Evolutionary conservation across 2,113 vertebrate genomes (phyloP), one percentile per base, ranked within the genome.

Genomic region (Eleginops maclovinus): DNA sequence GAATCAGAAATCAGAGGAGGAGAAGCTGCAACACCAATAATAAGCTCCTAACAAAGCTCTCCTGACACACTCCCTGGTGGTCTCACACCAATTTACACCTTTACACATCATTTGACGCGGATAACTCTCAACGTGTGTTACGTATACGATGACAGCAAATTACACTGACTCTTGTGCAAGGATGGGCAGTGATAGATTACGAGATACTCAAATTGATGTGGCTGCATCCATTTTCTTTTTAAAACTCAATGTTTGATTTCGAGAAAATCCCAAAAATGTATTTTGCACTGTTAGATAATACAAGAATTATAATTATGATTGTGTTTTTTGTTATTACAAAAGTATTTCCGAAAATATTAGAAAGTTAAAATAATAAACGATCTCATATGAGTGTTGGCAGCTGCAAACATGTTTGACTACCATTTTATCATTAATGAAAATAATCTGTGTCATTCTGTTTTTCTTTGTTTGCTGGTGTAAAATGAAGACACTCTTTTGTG

Each of bases 71-170:
- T 17, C n/a, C 36, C 41, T 40, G 41, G 41, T 28, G 49, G 40
- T 41, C 49, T 41, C 13, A 50, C 19, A 56, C 63, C 70, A 68
- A 24, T 49, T 74, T 64, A 73, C 77, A 28, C 41, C 49, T 55
- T n/a, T n/a, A n/a, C n/a, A n/a, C n/a, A 61, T 61, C 58, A 44
- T 49, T 49, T 56, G 58, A 67, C 22, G 50, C 61, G 17, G 6
- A 26, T 0, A 8, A 26, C 7, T 41, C 69, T 28, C 60, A 26
- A 1, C 4, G 2, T 44, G 16, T 26, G 4, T 19, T n/a, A n/a
- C 9, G 5, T 49, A 13, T 54, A 21, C 19, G 26, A 47, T 16
- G n/a, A 10, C n/a, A 15, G 10, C 58, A 24, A 26, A 22, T 11
- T 26, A 53, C 46, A 51, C 2, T 44, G 36, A 53, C 47, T 47